These are phyloP conservation scores for Sepiola atlantica DNA, from an alignment of 2,888 invertebrate species.

Conservation along the genomic window DNA sequence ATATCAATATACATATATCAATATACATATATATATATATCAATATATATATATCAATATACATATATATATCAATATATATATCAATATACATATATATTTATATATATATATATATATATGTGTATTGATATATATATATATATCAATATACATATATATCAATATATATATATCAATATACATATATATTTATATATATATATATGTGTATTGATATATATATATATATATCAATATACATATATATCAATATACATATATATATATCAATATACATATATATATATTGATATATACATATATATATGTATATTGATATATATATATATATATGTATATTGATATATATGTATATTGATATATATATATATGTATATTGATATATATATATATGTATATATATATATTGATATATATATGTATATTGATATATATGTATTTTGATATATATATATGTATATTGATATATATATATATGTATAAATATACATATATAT, in stretches of 20 bases:
- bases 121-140: too few species aligned
- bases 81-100: neutral
- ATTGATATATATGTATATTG: neutral
- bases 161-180: neutral
- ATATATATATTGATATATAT: neutral
- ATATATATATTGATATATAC: neutral
- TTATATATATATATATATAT: neutral
- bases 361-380: too few species aligned
- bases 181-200: neutral
- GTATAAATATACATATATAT: neutral
- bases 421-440: too few species aligned
- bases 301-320: neutral
- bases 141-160: neutral
- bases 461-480: neutral
- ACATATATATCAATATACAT: too few species aligned
- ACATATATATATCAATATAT: neutral
- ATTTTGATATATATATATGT: neutral
- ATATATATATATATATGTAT: neutral
- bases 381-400: neutral
- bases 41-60: neutral
- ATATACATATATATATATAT: neutral
- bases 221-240: neutral
- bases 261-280: neutral
- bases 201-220: neutral
- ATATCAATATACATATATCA: neutral